Evolutionary conservation across 2,888 invertebrate genomes (phyloP).

Genomic region (Anodontia alba): DNA sequence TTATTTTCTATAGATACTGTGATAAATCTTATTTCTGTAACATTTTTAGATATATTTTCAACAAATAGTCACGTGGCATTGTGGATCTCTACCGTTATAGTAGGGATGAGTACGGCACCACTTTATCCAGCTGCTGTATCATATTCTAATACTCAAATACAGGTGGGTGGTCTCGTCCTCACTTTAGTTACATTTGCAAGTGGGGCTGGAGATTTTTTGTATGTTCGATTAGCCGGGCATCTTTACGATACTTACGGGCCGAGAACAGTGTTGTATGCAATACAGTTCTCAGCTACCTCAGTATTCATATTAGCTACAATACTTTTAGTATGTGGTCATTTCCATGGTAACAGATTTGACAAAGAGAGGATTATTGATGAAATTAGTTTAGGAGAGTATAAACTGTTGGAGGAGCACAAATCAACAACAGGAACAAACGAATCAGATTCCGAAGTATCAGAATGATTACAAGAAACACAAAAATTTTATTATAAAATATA

Average conservation of each 20-base stretch:
- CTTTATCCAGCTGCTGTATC: slow-evolving; percentile 61
- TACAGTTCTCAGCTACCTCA: slow-evolving; percentile 45
- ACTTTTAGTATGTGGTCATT: slow-evolving; percentile 20
- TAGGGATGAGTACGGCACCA: slow-evolving; percentile 56
- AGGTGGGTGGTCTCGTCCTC: slow-evolving; percentile 57
- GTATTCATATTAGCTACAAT: slow-evolving; percentile 39
- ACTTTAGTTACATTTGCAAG: slow-evolving; percentile 53
- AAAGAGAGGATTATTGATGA: neutral
- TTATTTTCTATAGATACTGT: slow-evolving; percentile 49
- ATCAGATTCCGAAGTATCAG: no score
- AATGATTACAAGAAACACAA: no score
- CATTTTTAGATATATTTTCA: slow-evolving; percentile 54
- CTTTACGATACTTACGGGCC: slow-evolving; percentile 54
- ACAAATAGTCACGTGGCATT: slow-evolving; percentile 37
- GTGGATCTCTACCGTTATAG: slow-evolving; percentile 54
- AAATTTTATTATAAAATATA: no score
- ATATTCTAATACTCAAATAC: slow-evolving; percentile 59
- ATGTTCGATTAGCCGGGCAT: slow-evolving; percentile 54
- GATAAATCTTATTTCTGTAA: slow-evolving; percentile 42
- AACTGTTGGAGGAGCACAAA: neutral
- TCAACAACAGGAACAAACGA: no score
- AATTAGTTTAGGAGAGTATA: neutral
- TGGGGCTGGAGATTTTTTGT: slow-evolving; percentile 54
- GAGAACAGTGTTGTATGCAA: slow-evolving; percentile 49
- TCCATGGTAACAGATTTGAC: slow-evolving; percentile 13